Evolutionary conservation across 2,797 vertebrate species (phyloP).

Genomic region (Pseudochromis fuscus): DNA sequence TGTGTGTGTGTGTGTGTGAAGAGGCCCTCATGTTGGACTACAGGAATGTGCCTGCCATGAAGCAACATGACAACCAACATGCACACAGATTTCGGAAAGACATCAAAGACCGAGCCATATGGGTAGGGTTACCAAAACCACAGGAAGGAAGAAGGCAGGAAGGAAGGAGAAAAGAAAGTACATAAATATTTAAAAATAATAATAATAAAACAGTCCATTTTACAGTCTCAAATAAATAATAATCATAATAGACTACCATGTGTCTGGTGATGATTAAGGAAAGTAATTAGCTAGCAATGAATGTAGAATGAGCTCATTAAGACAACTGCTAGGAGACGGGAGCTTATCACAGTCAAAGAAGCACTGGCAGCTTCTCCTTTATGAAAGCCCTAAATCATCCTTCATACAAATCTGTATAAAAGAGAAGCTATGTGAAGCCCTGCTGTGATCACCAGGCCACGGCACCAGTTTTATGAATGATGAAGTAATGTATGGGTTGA

Average conservation of each 20-base stretch:
- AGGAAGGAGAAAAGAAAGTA: neutral
- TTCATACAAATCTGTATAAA: constrained; percentile 55
- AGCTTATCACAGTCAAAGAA: constrained; percentile 66
- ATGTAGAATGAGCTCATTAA: constrained; percentile 73
- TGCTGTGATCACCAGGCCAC: constrained; percentile 42
- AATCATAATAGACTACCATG: constrained; percentile 59
- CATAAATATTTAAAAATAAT: constrained; percentile 15
- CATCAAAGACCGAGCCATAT: constrained; percentile 77
- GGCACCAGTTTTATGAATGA: constrained; percentile 52
- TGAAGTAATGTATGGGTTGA: constrained; percentile 35
- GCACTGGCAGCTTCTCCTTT: constrained; percentile 57
- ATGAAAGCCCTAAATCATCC: constrained; percentile 71
- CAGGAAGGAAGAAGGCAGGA: constrained; percentile 42
- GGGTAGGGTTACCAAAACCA: constrained; percentile 62
- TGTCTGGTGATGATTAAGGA: constrained; percentile 76
- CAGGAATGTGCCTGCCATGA: constrained; percentile 53
- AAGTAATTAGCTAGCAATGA: constrained; percentile 71
- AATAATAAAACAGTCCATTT: constrained; percentile 16
- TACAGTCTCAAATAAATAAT: constrained; percentile 48
- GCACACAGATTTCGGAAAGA: constrained; percentile 63
- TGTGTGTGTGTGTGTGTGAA: constrained; percentile 32
- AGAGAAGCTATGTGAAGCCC: constrained; percentile 44
- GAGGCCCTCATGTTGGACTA: constrained; percentile 32
- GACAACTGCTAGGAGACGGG: constrained; percentile 51
- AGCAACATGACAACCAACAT: constrained; percentile 69